phyloP scores from a whole-genome alignment of 2,888 invertebrate species.

The Seira musarum region DNA sequence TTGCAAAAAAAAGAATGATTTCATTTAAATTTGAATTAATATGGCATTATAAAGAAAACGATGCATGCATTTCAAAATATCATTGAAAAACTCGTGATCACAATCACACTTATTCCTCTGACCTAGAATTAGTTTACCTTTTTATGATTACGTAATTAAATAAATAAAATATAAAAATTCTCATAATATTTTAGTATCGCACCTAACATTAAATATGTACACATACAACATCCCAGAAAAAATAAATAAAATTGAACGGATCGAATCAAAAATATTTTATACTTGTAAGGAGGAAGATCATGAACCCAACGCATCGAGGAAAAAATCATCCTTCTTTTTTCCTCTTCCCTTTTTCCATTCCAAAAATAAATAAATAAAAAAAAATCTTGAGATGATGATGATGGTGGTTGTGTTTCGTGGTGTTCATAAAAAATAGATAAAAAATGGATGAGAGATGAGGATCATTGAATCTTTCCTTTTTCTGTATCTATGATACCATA shows the following conservation, averaged over 20 bases:
- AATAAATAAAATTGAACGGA: slow-evolving; percentile 11
- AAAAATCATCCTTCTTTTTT: too few relatives aligned
- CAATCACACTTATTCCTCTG: background rate
- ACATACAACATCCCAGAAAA: background rate
- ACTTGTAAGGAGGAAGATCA: background rate
- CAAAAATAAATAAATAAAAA: background rate
- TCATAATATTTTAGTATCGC: background rate
- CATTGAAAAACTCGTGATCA: too few relatives aligned
- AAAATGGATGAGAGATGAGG: slow-evolving; percentile 27
- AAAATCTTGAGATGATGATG: too few relatives aligned
- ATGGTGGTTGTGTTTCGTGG: too few relatives aligned
- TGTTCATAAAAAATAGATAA: slow-evolving; percentile 15
- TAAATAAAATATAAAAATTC: background rate
- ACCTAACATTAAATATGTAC: slow-evolving; percentile 2
- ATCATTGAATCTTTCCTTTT: slow-evolving; percentile 37
- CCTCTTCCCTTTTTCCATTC: background rate
- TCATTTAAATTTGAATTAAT: background rate
- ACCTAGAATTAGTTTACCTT: slow-evolving; percentile 8
- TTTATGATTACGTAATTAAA: background rate
- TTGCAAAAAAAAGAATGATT: background rate
- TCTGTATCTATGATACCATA: too few relatives aligned
- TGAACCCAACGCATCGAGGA: background rate
- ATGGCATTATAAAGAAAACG: too few relatives aligned
- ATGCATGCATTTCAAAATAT: too few relatives aligned
- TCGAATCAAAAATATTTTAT: background rate